Evolutionary conservation across 2,888 invertebrate species (phyloP), one percentile per base, ranked within the genome.

Genomic region (Acrocyrtus sp.): DNA sequence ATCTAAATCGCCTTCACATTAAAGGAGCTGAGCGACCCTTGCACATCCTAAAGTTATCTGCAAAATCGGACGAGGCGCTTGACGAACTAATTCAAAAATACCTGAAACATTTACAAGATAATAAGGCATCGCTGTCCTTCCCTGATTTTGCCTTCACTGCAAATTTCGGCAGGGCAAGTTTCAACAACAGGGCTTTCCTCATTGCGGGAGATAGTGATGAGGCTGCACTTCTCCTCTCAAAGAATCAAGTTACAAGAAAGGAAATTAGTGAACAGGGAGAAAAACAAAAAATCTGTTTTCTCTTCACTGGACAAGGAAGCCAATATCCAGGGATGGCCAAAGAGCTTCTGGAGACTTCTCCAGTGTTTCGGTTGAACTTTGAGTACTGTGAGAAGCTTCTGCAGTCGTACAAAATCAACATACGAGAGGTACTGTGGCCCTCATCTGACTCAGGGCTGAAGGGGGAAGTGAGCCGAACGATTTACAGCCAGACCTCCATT

Each of bases 401-500:
- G 22, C 17, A 41, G 1, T 10, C 48, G n/a, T 72, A 66, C 34
- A 12, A 29, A 3, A 54, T 72, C 4, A 21, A 43, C 1, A 51
- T 76, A 8, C 21, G 29, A 6, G 24, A 62, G 21, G 70, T 57
- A 2, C 17, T 76, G 8, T 76, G 76, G 76, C 51, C 19, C 12
- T 15, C 27, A 61, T 2, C 41, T 29, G 39, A 48, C 17, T 5
- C 45, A 21, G 29, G 19, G 4, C 6, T 19, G 1, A 39, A 12
- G 1, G 24, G 27, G 19, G 61, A 66, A 19, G 15, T 77, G 0
- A 56, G 56, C 21, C 26, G 62, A 3, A 76, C 78, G 0, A 47
- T 76, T 15, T 76, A 72, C 68, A 76, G 78, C 39, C 78, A 78
- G 54, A 74, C 77, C 8, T 66, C 74, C n/a, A 75, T 77, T 39